Evolutionary conservation across 1,140 invertebrate species (phyloP).

Genomic region (Heliconius eleuchia): DNA sequence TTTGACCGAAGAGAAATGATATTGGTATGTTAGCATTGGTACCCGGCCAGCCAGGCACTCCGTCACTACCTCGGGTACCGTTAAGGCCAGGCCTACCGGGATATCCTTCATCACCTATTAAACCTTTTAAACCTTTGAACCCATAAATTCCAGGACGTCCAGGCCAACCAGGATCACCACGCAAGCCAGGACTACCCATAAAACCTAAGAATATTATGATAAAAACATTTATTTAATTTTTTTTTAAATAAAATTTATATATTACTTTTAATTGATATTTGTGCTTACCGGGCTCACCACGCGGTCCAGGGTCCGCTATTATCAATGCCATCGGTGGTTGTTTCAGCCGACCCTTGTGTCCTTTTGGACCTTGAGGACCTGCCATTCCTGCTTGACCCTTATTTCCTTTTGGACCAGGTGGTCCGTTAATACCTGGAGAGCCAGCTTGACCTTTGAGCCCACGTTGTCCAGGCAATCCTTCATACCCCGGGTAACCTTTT

Average conservation of each 20-base stretch:
- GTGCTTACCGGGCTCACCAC: constrained; percentile 77
- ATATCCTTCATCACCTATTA: constrained; percentile 84
- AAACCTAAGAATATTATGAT: constrained; percentile 58
- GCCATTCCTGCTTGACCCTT: constrained; percentile 78
- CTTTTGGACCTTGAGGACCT: constrained; percentile 80
- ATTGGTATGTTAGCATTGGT: constrained; percentile 47
- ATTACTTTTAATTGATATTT: constrained; percentile 1
- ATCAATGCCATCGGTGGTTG: constrained; percentile 49
- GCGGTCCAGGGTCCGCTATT: constrained; percentile 60
- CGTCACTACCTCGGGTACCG: constrained; percentile 79
- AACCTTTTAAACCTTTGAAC: constrained; percentile 83
- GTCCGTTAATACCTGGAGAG: constrained; percentile 86
- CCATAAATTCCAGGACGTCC: constrained; percentile 82
- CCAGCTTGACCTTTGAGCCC: constrained; percentile 79
- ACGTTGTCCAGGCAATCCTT: constrained; percentile 80
- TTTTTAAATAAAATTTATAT: background rate
- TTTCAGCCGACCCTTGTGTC: constrained; percentile 70
- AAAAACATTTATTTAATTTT: background rate
- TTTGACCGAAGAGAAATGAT: constrained; percentile 53
- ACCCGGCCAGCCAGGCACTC: constrained; percentile 81
- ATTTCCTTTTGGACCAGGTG: constrained; percentile 78
- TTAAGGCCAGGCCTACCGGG: constrained; percentile 81
- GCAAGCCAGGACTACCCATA: constrained; percentile 83
- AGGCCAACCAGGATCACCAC: constrained; percentile 85
- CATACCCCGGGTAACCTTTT: constrained; percentile 72